phyloP scores from a whole-genome alignment of 2,113 vertebrate species.

The Nannobrachium achirus region DNA sequence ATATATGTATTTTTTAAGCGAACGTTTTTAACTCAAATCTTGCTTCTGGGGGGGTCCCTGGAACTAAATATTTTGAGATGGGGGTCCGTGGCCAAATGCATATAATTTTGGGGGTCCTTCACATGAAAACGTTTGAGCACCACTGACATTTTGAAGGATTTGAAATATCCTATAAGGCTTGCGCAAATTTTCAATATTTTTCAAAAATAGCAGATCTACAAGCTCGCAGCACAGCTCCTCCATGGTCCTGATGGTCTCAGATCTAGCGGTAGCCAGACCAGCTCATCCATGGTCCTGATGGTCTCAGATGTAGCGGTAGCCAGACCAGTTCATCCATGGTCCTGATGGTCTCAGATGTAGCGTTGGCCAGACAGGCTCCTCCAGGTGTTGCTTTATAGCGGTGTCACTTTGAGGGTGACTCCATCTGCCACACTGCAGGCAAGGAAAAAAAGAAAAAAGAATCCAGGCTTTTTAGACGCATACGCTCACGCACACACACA shows the following conservation, averaged over 20 bases:
- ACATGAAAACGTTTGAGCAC: no score
- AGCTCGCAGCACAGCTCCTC: no score
- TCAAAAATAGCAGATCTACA: no score
- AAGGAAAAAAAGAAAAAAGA: not conserved
- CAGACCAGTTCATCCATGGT: slow-evolving; percentile 72
- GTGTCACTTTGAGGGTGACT: slow-evolving; percentile 78
- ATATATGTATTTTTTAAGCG: no score
- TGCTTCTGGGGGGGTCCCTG: no score
- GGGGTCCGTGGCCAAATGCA: no score
- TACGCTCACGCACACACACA: slow-evolving; percentile 28
- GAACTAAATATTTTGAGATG: no score
- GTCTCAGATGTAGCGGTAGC: slow-evolving; percentile 78
- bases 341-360: slow-evolving; percentile 79
- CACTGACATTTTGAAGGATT: no score
- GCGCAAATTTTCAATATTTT: no score
- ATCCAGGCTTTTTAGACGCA: slow-evolving; percentile 32
- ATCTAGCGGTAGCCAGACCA: slow-evolving; percentile 74
- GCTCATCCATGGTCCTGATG: slow-evolving; percentile 69
- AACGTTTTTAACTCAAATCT: no score
- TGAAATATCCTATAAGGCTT: no score
- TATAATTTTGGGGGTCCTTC: no score
- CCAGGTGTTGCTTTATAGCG: slow-evolving; percentile 81
- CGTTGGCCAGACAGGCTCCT: slow-evolving; percentile 70
- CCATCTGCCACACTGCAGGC: slow-evolving; percentile 75
- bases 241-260: slow-evolving; percentile 75